These are phyloP conservation scores for Promerops cafer DNA, from an alignment of 2,113 vertebrate genomes.

Conservation along the genomic window DNA sequence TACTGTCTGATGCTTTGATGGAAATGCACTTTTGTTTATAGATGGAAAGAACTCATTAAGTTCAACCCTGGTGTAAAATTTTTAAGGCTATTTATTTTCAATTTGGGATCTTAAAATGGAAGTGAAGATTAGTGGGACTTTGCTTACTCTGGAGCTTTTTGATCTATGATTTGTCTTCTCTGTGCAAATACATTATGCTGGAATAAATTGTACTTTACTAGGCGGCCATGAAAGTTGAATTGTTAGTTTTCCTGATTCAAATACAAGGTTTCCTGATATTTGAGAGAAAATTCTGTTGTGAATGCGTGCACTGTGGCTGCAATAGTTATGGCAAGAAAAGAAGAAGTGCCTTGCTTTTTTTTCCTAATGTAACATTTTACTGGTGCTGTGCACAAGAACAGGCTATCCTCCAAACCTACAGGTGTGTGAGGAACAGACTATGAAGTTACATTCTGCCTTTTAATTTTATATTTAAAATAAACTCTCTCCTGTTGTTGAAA, in stretches of 20 bases:
- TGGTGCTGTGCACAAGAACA: not conserved
- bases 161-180: not conserved
- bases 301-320: not conserved
- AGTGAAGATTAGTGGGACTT: not conserved
- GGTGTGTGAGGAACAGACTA: not conserved
- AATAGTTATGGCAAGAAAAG: not conserved
- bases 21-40: not conserved
- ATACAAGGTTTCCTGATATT: not conserved
- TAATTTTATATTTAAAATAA: not conserved
- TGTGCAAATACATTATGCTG: not conserved
- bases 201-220: not conserved
- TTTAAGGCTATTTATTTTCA: not conserved
- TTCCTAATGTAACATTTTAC: not conserved
- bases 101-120: not conserved
- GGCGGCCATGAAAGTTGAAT: not conserved
- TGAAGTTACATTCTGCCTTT: not conserved
- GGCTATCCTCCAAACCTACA: not conserved
- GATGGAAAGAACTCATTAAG: not conserved
- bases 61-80: not conserved
- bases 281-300: not conserved
- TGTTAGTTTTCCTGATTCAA: not conserved
- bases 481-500: not conserved
- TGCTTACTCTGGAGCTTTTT: not conserved
- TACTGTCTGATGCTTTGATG: not conserved
- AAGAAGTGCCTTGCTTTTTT: not conserved